Percentiles rank a stretch among this genome's conserved stretches.
Evolutionary conservation across 2,888 invertebrate species (phyloP).

Genomic region (Serripes groenlandicus): DNA sequence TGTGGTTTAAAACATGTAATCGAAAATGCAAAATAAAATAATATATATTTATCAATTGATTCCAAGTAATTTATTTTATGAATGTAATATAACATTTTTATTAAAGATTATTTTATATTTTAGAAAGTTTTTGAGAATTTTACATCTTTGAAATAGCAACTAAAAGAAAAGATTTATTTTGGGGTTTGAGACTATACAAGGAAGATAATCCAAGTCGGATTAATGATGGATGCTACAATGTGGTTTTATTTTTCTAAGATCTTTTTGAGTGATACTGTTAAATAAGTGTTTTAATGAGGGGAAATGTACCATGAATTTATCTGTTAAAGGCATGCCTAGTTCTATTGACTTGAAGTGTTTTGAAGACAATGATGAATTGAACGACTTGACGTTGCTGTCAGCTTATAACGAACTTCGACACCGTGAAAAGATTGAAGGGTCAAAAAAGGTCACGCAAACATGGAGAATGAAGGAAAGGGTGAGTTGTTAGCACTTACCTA

Average conservation of each 20-base stretch:
- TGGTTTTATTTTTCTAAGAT: slow-evolving; percentile 2
- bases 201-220: slow-evolving; percentile 18
- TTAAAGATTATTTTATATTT: no score
- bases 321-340: slow-evolving; percentile 49
- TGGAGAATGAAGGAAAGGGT: slow-evolving; percentile 94
- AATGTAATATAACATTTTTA: no score
- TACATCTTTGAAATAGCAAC: no score
- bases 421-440: slow-evolving; percentile 91
- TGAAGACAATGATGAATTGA: slow-evolving; percentile 76
- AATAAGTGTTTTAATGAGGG: not conserved
- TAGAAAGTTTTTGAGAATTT: no score
- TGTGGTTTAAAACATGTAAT: no score
- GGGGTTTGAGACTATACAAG: slow-evolving; percentile 18
- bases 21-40: no score
- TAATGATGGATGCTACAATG: slow-evolving; percentile 22
- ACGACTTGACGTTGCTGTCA: slow-evolving; percentile 88
- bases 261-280: slow-evolving; percentile 19
- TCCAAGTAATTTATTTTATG: not conserved
- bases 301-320: slow-evolving; percentile 40
- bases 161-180: no score
- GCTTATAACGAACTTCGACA: slow-evolving; percentile 92
- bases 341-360: slow-evolving; percentile 42
- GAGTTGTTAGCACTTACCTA: no score
- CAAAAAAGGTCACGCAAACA: slow-evolving; percentile 90
- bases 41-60: no score